Conservation (phyloP, 2,888 invertebrate genomes). For the Napeogenes inachia region DNA sequence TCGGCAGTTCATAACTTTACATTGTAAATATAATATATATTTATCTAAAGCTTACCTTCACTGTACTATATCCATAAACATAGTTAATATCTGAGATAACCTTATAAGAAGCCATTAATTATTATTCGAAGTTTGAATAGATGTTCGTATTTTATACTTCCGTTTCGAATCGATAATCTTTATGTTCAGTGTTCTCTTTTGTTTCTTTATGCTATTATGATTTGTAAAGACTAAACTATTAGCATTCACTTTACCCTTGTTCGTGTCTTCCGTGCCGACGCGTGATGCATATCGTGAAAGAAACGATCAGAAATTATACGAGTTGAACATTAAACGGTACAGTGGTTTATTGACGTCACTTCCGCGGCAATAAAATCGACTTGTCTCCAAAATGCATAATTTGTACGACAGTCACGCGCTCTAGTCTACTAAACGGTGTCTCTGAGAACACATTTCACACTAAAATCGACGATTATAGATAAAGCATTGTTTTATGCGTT, state of each 20-base stretch:
- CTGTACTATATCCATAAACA: background rate
- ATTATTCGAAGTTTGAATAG: background rate
- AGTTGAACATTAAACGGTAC: constrained; percentile 68
- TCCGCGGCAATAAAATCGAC: constrained; percentile 74
- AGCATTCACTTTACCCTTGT: constrained; percentile 18
- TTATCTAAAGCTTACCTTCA: no score
- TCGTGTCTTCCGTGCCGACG: constrained; percentile 51
- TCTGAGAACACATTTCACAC: constrained; percentile 75
- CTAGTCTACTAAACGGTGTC: constrained; percentile 76
- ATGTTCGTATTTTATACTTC: constrained; percentile 19
- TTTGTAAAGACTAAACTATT: constrained; percentile 5
- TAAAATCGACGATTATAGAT: constrained; percentile 72
- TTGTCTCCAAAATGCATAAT: constrained; percentile 75
- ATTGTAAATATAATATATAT: background rate
- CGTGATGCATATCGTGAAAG: constrained; percentile 58
- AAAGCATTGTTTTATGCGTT: constrained; percentile 73
- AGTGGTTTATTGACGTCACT: constrained; percentile 76
- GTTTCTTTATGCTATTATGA: constrained; percentile 2
- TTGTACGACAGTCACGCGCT: constrained; percentile 75
- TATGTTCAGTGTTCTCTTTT: background rate
- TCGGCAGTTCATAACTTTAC: constrained; percentile 8
- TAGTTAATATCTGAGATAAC: background rate
- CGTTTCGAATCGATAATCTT: background rate
- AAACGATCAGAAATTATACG: constrained; percentile 68
- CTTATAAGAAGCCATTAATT: no score